Conservation (phyloP, 2,888 invertebrate genomes). For the Spicauda simplicius region DNA sequence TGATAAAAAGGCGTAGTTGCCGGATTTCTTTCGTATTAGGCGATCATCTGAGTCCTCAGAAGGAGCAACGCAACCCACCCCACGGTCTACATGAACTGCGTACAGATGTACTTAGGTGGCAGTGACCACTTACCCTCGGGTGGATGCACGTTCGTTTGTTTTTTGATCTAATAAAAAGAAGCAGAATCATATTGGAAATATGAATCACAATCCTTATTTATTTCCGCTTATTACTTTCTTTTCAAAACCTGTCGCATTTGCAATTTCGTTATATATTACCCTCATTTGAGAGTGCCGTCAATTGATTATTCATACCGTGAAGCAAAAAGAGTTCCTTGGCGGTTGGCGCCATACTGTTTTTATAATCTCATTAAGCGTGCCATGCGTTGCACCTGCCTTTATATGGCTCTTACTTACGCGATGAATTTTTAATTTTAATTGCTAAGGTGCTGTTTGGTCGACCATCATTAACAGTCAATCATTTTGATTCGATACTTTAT, state of each 20-base stretch:
- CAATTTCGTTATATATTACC: slow-evolving; percentile 34
- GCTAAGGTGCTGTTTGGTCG: not conserved
- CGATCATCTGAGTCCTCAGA: no score
- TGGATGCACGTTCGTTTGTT: no score
- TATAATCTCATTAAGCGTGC: slow-evolving; percentile 70
- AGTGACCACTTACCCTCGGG: no score
- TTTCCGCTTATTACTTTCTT: not conserved
- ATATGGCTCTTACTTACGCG: slow-evolving; percentile 53
- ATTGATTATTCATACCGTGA: slow-evolving; percentile 35
- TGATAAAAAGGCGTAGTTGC: no score
- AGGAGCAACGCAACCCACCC: no score
- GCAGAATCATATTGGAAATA: not conserved
- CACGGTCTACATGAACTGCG: no score
- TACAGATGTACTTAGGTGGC: no score
- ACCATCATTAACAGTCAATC: no score
- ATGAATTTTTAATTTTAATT: slow-evolving; percentile 13
- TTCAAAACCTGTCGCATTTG: slow-evolving; percentile 15
- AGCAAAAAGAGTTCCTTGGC: slow-evolving; percentile 39
- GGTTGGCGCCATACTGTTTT: slow-evolving; percentile 69
- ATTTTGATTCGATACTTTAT: no score
- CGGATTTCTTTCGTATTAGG: no score
- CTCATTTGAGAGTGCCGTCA: slow-evolving; percentile 30
- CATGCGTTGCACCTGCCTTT: slow-evolving; percentile 54
- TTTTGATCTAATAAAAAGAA: no score
- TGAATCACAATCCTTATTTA: not conserved